Evolutionary conservation across 2,888 invertebrate species (phyloP).

Genomic region (Caradrina kadenii): DNA sequence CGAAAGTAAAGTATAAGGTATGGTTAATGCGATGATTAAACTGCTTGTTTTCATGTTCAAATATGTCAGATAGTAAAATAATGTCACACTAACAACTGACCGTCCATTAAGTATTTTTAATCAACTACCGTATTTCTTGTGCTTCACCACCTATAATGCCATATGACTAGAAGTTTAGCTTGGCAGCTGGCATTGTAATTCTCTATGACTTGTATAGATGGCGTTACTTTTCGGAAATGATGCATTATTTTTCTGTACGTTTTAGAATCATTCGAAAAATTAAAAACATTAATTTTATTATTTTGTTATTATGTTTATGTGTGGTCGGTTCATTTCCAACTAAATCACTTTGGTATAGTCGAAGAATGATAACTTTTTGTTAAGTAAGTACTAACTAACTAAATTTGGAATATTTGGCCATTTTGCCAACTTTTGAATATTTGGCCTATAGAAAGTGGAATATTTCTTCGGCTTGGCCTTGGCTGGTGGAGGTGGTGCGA

Average conservation of each 20-base stretch:
- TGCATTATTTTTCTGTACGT: not conserved
- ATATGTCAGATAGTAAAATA: not conserved
- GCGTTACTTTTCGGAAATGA: conserved; percentile 50
- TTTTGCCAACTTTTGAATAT: not conserved
- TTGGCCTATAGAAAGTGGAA: conserved; percentile 29
- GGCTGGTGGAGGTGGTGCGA: conserved; percentile 65
- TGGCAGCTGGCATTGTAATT: conserved; percentile 29
- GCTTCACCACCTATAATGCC: not conserved
- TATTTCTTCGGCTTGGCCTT: conserved; percentile 62
- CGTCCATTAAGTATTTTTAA: not conserved
- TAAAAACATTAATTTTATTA: not conserved
- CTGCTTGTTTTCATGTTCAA: not conserved
- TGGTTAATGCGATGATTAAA: not conserved
- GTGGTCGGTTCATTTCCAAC: not conserved
- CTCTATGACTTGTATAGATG: conserved; percentile 62
- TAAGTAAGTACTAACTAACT: too few species aligned
- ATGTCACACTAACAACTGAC: not conserved
- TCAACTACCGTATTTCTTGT: not conserved
- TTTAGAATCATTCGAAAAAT: too few species aligned
- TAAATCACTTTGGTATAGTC: not conserved
- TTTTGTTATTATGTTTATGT: not conserved
- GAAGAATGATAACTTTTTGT: not conserved
- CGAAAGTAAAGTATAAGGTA: not conserved
- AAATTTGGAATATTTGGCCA: not conserved
- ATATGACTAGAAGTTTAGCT: not conserved